A percentile compares a stretch with the other conserved stretches of the same genome.
phyloP scores from a whole-genome alignment of 2,888 invertebrate species.

The Phragmatobia fuliginosa region DNA sequence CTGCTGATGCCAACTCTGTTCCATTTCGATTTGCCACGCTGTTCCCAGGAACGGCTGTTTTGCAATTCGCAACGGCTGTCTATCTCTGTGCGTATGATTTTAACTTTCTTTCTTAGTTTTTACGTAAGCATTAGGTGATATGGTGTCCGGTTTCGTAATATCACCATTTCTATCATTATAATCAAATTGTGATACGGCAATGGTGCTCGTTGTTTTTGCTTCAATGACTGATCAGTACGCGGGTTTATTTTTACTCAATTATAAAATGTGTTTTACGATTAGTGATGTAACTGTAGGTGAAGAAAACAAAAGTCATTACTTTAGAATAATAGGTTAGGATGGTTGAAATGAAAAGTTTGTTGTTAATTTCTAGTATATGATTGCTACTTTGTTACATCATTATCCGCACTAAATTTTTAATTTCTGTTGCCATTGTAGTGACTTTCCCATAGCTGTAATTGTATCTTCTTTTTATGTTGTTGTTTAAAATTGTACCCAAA shows the following conservation, averaged over 20 bases:
- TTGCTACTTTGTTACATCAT: slow-evolving; percentile 35
- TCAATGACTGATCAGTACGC: slow-evolving; percentile 6
- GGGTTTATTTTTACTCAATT: slow-evolving; percentile 3
- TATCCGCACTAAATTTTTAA: slow-evolving; percentile 37
- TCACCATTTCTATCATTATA: slow-evolving; percentile 32
- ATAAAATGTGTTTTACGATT: slow-evolving; percentile 16
- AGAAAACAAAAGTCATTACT: slow-evolving; percentile 15
- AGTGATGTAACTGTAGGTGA: slow-evolving; percentile 6
- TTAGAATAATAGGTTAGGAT: slow-evolving; percentile 18
- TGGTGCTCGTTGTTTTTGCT: slow-evolving; percentile 19
- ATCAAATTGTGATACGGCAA: slow-evolving; percentile 31
- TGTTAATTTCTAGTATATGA: slow-evolving; percentile 29
- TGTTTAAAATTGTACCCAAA: slow-evolving; percentile 51
- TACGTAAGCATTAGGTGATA: slow-evolving; percentile 55
- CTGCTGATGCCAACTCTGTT: slow-evolving; percentile 45
- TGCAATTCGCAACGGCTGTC: slow-evolving; percentile 66
- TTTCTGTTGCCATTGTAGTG: slow-evolving; percentile 35
- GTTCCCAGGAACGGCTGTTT: slow-evolving; percentile 58
- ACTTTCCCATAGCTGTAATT: slow-evolving; percentile 46
- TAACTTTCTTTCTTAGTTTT: slow-evolving; percentile 59
- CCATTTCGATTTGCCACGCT: slow-evolving; percentile 65
- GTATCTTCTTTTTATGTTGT: slow-evolving; percentile 44
- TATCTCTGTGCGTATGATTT: slow-evolving; percentile 50
- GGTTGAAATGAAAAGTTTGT: slow-evolving; percentile 24
- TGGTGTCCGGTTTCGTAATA: slow-evolving; percentile 42